phyloP scores from a whole-genome alignment of 2,888 invertebrate species.

The Cylloceria caligata region DNA sequence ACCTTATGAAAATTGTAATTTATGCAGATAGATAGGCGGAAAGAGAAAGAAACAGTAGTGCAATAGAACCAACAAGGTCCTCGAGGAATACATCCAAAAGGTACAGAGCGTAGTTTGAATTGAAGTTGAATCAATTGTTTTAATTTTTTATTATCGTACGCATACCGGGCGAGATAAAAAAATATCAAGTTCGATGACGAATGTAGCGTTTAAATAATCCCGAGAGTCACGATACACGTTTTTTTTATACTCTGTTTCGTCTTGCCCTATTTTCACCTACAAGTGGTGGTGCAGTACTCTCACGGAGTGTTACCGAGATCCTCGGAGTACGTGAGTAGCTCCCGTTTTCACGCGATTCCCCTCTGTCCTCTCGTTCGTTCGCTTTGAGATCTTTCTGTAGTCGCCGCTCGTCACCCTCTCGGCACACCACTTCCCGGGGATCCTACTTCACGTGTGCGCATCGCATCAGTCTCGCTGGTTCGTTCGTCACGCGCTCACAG shows the following conservation, averaged over 20 bases:
- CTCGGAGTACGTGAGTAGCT: conserved; percentile 27
- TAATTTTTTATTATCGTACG: no score
- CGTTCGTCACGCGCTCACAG: conserved; percentile 62
- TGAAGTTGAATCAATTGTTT: no score
- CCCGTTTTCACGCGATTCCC: conserved; percentile 20
- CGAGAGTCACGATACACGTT: background rate
- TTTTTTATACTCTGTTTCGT: background rate
- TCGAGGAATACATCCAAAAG: background rate
- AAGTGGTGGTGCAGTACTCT: conserved; percentile 1
- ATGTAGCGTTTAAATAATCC: background rate
- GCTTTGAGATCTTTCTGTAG: conserved; percentile 54
- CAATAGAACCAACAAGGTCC: background rate
- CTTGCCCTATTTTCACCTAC: conserved; percentile 10
- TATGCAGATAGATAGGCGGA: background rate
- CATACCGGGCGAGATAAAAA: no score
- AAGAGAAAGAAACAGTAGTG: background rate
- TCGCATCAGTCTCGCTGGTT: conserved; percentile 61
- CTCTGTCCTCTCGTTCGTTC: conserved; percentile 21
- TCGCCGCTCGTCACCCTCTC: conserved; percentile 33
- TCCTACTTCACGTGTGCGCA: conserved; percentile 43
- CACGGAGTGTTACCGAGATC: conserved; percentile 19
- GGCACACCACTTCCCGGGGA: conserved; percentile 19
- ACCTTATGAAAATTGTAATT: conserved; percentile 1
- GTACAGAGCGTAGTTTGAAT: no score
- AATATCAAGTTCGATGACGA: background rate